Evolutionary conservation across 2,113 vertebrate species (phyloP), one percentile per base, ranked within the genome.

Genomic region (Petroica traversi): DNA sequence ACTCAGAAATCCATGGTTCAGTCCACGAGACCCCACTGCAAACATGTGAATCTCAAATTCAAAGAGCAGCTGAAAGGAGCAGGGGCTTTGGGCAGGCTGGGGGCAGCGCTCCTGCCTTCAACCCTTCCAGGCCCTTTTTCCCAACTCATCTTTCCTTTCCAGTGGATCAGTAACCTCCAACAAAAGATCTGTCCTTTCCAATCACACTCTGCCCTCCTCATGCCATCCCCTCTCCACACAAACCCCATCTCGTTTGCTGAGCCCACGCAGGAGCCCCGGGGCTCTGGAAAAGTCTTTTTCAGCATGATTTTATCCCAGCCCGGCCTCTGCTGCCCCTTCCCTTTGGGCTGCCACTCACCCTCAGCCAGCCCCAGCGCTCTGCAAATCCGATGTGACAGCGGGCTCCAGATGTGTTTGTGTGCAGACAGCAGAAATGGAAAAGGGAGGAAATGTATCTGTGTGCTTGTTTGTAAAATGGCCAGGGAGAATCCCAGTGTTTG

Each of bases 131-230:
- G 58, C 55, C 57, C 57, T 26, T 88, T 48, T 23, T 12, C 2
- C 77, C 72, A 86, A 7, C 71, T 73, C 49, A 36, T 92, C 92
- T 67, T 61, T 28, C 88, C 57, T 61, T 97, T 96, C 94, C 93
- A 76, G 92, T 94, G 69, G 94, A 78, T 98, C 98, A 98, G 98
- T 98, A 90, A 90, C 97, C 98, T 97, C 96, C 83, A 88, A 98
- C 97, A 97, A 98, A 98, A 96, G 97, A 97, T 93, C 98, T 98
- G 98, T 99, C 98, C 95, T 96, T 97, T 96, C 95, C 33, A 91
- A 98, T 99, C 98, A 97, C 46, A 96, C 97, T 98, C 96, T 92
- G 58, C 92, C 92, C 97, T 95, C 97, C 87, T 92, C 84, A 5
- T 11, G 46, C 93, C 93, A 41, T 79, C 92, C 85, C 77, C 59